Conservation (phyloP, 2,888 invertebrate genomes). For the Machimus rusticus region DNA sequence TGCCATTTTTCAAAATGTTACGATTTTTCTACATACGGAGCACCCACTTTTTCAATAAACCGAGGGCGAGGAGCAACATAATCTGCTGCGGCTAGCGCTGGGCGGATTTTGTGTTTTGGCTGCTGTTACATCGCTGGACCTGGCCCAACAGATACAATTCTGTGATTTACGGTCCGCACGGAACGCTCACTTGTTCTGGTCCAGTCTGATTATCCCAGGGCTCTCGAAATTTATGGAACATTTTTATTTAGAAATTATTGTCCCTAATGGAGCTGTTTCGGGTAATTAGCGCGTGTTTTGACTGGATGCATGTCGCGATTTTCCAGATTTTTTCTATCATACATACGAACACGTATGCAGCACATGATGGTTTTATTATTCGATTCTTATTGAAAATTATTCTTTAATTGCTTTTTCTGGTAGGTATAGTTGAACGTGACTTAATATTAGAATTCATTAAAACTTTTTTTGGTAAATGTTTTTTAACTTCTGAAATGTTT, state of each 20-base stretch:
- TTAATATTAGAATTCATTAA: too few species aligned
- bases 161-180: slow-evolving; percentile 11
- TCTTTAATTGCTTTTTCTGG: too few species aligned
- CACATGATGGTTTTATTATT: not conserved
- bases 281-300: not conserved
- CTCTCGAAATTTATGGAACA: not conserved
- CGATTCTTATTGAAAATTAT: not conserved
- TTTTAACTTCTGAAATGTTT: too few species aligned
- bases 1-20: slow-evolving; percentile 28
- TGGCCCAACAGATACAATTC: slow-evolving; percentile 11
- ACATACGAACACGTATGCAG: not conserved
- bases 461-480: too few species aligned
- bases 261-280: not conserved
- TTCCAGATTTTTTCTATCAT: not conserved
- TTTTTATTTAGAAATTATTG: not conserved
- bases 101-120: slow-evolving; percentile 40
- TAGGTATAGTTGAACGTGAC: too few species aligned
- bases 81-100: slow-evolving; percentile 28
- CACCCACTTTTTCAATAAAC: slow-evolving; percentile 26
- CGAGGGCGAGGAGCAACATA: slow-evolving; percentile 38
- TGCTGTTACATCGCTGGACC: slow-evolving; percentile 26
- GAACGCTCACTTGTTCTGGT: slow-evolving; percentile 2
- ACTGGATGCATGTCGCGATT: not conserved
- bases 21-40: slow-evolving; percentile 24
- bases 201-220: not conserved